Percentiles rank a stretch among this genome's conserved stretches.
These are phyloP conservation scores for Brachionichthys hirsutus DNA, from an alignment of 2,113 vertebrate species.

Conservation along the genomic window DNA sequence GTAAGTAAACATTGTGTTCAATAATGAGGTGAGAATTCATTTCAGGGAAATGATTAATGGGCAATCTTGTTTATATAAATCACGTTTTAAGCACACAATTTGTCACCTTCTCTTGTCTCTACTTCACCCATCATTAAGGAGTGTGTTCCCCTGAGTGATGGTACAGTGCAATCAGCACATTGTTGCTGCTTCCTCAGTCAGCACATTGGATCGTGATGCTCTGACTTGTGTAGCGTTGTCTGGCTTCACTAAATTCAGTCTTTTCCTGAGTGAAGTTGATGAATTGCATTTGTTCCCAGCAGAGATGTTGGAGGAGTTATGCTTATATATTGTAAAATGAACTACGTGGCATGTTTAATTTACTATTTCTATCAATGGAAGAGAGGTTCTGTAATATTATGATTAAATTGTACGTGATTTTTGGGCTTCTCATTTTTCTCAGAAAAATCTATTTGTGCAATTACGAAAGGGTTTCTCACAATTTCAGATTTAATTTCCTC, in stretches of 20 bases:
- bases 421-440: neutral
- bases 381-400: neutral
- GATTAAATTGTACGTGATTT: neutral
- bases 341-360: neutral
- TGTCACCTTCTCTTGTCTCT: constrained; percentile 65
- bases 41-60: constrained; percentile 66
- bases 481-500: too few species aligned
- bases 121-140: constrained; percentile 68
- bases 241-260: constrained; percentile 32
- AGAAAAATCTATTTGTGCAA: too few species aligned
- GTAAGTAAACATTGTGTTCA: constrained; percentile 17
- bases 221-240: constrained; percentile 17
- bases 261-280: constrained; percentile 23
- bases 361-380: neutral
- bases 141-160: constrained; percentile 68
- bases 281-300: neutral
- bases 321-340: neutral
- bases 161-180: constrained; percentile 68
- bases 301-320: neutral
- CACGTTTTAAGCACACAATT: constrained; percentile 59
- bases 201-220: constrained; percentile 61
- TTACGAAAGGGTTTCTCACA: too few species aligned
- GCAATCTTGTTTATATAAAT: constrained; percentile 65
- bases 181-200: constrained; percentile 55
- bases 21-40: constrained; percentile 61